A percentile compares a stretch with the other conserved stretches of the same genome.
Evolutionary conservation across 2,113 vertebrate species (phyloP).

Genomic region (Coracopsis vasa): DNA sequence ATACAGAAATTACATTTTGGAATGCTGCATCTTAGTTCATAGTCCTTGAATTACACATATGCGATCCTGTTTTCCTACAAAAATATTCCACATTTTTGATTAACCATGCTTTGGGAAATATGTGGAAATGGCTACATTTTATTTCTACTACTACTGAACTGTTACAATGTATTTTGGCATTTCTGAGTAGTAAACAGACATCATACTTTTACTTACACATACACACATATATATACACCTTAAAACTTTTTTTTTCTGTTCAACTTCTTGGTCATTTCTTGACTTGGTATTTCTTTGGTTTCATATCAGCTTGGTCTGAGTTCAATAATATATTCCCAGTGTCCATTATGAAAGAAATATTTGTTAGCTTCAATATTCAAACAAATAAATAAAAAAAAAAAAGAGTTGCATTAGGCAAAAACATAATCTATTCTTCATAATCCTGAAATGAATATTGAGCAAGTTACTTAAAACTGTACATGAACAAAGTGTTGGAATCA

Average conservation of each 20-base stretch:
- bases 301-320: background rate
- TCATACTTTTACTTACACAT: background rate
- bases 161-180: background rate
- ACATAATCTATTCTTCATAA: background rate
- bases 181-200: background rate
- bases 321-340: background rate
- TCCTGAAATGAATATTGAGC: background rate
- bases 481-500: background rate
- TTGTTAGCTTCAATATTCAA: background rate
- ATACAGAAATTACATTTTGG: background rate
- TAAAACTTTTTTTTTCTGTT: background rate
- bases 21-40: background rate
- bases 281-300: background rate
- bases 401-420: background rate
- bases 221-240: background rate
- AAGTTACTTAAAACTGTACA: background rate
- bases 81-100: background rate
- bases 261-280: background rate
- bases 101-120: background rate
- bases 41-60: background rate
- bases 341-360: background rate
- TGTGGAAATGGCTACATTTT: background rate
- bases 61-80: background rate
- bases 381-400: background rate
- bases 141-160: background rate